Base-by-base conservation (phyloP, 2,113 vertebrate species). In the Penelope pileata region DNA sequence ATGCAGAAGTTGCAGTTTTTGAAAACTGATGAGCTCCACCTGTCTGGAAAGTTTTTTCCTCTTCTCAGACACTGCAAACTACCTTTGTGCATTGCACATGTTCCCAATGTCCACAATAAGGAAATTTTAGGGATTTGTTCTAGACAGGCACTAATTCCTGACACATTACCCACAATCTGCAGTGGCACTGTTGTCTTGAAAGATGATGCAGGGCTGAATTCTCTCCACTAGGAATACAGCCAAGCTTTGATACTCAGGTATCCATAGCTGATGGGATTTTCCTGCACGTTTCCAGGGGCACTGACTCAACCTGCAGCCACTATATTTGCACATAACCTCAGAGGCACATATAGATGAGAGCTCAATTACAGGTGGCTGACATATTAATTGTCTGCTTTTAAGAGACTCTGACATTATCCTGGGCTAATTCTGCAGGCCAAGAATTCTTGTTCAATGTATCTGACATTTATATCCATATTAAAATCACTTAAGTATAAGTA, bases 11-110 rank as follows among this genome's bases (percentile, higher is more conserved):
- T 48, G 63, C 26, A 32, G 3, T 18, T 91, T 91, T 67, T 34
- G 64, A 90, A 86, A 88, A 70, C 82, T 67, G 82, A 74, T 74
- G 77, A 93, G 67, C 67, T 96, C 53, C 69, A 81, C 88, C 87
- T 96, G 88, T 69, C 72, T 64, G 59, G 72, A 90, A 95, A 80
- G 56, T 83, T 90, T 84, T 32, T 19, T 81, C 76, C 59, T 32
- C 26, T 21, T 91, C 51, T 45, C 34, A 90, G 79, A 69, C 38
- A 27, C 63, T 34, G 27, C 22, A 73, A 48, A 60, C 10, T 26
- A n/a, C 38, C 8, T 32, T 40, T 58, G 43, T 17, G 43, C 56
- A 26, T 17, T 58, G 29, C 53, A 63, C 32, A 5, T 29, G 17
- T 62, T 18, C 40, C 8, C 45, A 64, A 27, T 6, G 23, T 6